Evolutionary conservation across 2,113 vertebrate genomes (phyloP).

Genomic region (Neotoma lepida): DNA sequence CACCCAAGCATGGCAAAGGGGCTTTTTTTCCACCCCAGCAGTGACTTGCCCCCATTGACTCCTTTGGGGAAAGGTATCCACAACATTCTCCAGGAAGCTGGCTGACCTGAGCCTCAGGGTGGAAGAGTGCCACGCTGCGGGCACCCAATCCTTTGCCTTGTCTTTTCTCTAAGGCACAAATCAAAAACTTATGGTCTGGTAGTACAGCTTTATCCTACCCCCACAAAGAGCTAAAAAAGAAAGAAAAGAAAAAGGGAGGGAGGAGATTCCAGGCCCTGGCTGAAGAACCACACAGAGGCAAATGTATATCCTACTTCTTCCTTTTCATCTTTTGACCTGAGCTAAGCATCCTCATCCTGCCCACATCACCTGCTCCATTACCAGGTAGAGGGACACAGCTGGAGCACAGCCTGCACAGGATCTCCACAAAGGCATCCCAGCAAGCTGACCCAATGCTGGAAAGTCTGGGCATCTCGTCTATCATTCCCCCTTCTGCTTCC

Average conservation of each 20-base stretch:
- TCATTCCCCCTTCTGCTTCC: slow-evolving; percentile 15
- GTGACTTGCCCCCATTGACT: not conserved
- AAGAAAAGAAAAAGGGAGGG: not conserved
- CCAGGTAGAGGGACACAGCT: not conserved
- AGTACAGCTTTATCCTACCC: not conserved
- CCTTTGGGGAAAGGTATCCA: slow-evolving; percentile 14
- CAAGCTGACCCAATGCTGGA: not conserved
- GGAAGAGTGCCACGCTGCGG: not conserved
- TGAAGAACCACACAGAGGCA: not conserved
- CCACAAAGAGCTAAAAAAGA: not conserved
- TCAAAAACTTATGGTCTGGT: not conserved
- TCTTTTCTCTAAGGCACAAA: not conserved
- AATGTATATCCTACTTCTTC: not conserved
- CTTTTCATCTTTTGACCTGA: slow-evolving; percentile 23
- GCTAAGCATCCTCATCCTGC: not conserved
- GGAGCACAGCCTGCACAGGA: no score
- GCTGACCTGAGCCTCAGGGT: not conserved
- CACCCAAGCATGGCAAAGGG: not conserved
- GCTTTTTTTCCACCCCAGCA: not conserved
- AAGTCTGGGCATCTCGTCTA: not conserved
- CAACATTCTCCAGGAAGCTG: not conserved
- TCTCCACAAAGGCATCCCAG: not conserved
- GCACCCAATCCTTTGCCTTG: not conserved
- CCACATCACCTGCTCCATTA: not conserved
- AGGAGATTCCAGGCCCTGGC: not conserved